Percentiles rank a stretch among this genome's conserved stretches.
Conservation (phyloP, 2,113 vertebrate genomes). For the Neomonachus schauinslandi region DNA sequence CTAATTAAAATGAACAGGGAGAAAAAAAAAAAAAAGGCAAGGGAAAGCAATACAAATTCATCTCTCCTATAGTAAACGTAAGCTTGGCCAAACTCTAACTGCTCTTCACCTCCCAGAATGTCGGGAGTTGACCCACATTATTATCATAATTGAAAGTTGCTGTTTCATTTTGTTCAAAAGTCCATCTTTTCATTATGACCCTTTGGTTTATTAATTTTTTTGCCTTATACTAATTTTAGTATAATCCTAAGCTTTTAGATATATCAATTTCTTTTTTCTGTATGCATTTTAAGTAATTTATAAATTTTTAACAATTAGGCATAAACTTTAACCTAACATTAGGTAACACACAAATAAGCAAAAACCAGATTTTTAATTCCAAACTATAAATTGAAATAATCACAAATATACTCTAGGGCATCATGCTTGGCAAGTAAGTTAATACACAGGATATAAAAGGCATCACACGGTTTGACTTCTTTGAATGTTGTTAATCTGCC, state of each 20-base stretch:
- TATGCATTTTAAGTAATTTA: background rate
- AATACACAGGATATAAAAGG: background rate
- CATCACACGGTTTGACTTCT: background rate
- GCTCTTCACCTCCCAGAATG: background rate
- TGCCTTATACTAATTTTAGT: background rate
- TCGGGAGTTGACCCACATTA: background rate
- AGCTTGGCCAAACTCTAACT: background rate
- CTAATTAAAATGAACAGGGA: background rate
- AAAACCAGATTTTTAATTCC: background rate
- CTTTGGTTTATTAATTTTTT: background rate
- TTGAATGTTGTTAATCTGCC: background rate
- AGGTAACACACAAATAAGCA: background rate
- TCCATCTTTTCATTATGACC: background rate
- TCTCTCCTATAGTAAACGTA: background rate
- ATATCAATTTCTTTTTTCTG: background rate
- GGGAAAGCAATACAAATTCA: background rate
- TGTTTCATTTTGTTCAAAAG: background rate
- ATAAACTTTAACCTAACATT: background rate
- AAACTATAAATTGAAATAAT: background rate
- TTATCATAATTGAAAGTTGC: rapidly evolving
- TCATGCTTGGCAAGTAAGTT: background rate
- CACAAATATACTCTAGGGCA: background rate
- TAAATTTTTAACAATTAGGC: background rate
- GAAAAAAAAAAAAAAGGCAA: background rate
- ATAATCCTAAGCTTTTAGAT: background rate